Evolutionary conservation across 2,113 vertebrate genomes (phyloP).

Genomic region (Chaenocephalus aceratus): DNA sequence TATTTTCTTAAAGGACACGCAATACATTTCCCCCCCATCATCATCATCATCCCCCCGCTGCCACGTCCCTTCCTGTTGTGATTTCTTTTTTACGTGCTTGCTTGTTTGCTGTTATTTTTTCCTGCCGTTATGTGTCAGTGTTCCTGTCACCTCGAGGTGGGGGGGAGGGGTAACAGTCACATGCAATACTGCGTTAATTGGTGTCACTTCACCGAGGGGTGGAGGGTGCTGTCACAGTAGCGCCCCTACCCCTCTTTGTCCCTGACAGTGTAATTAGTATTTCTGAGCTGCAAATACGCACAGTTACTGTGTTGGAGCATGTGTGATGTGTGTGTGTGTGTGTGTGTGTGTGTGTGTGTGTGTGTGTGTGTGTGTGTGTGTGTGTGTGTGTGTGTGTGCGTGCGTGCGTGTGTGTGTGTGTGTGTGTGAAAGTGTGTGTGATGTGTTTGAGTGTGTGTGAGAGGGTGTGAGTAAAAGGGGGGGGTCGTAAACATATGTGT

Average conservation of each 20-base stretch:
- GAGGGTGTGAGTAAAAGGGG: conserved; percentile 21
- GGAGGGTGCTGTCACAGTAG: conserved; percentile 20
- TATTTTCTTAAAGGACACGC: conserved; percentile 5
- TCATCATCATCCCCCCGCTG: conserved; percentile 28
- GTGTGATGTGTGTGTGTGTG: neutral
- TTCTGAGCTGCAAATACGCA: conserved; percentile 63
- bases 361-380: no score
- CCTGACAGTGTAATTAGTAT: conserved; percentile 81
- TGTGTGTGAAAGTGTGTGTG: no score
- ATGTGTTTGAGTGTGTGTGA: conserved; percentile 29
- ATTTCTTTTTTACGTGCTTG: conserved; percentile 26
- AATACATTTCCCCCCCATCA: conserved; percentile 36
- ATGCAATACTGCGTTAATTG: conserved; percentile 78
- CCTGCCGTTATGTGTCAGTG: conserved; percentile 59
- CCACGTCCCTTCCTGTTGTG: conserved; percentile 25
- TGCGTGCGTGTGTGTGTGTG: neutral
- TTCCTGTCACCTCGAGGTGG: conserved; percentile 67
- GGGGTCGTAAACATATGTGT: conserved; percentile 30
- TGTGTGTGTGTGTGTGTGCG: no score
- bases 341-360: no score
- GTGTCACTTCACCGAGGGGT: conserved; percentile 68
- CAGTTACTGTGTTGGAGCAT: conserved; percentile 11
- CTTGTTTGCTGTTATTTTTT: conserved; percentile 48
- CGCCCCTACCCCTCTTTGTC: conserved; percentile 8
- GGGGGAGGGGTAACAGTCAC: conserved; percentile 33